Base-by-base conservation (phyloP, 1,140 invertebrate species). In the Pectinophora gossypiella region DNA sequence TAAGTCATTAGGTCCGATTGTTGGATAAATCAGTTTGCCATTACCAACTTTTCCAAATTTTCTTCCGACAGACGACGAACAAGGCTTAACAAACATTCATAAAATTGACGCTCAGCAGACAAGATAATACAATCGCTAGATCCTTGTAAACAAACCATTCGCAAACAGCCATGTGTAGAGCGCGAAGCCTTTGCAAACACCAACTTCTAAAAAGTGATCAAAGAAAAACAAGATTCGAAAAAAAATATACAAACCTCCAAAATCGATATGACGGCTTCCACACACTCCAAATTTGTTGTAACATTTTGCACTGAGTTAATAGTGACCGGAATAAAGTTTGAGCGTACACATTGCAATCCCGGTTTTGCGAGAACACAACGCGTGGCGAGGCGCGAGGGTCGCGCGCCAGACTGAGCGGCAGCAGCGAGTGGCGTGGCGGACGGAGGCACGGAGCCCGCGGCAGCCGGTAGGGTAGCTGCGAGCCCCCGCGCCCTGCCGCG, bases 271-370 rank as follows among this genome's bases (percentile, higher is more conserved):
- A 16, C 13, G 43, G 19, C 16, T 13, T 40, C 36, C 36, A 40
- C 36, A 40, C 36, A 40, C 43, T 19, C 44, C 51, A 51, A 51
- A 18, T 19, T 20, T 52, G 18, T 44, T 54, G 49, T 61, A 50
- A 59, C 70, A 73, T 76, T 57, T 71, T 64, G 59, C 62, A 66
- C 61, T 53, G 22, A 58, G 53, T 56, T 59, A 64, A 54, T 61
- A 40, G 38, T 44, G 60, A 61, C 43, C 52, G 51, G 50, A 61
- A 6, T 63, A 76, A 76, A 76, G 60, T 76, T 76, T 68, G 54
- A 52, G 48, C 64, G 72, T 61, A 56, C 52, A 65, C 72, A 76
- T 76, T 50, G 67, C 67, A 61, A 51, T 47, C 48, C 45, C 49
- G 38, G 53, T 46, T 16, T 40, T 36, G n/a, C n/a, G 16, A 1